Conservation (phyloP, 2,888 invertebrate species). For the Osmoderma eremita region DNA sequence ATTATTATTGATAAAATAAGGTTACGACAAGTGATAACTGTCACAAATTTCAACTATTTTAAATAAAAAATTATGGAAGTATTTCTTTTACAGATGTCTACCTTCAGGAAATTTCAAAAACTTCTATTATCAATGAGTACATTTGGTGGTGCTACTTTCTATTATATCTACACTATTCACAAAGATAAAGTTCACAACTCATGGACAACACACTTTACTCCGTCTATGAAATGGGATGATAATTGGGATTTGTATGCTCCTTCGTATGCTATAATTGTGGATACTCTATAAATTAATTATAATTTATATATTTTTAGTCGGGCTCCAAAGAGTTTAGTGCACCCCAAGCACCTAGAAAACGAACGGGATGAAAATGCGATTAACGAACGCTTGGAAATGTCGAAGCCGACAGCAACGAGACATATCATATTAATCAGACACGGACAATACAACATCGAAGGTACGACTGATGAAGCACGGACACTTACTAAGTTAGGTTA, state of each 20-base stretch:
- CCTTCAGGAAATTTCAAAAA: conserved; percentile 69
- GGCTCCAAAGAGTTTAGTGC: conserved; percentile 76
- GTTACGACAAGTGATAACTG: conserved; percentile 7
- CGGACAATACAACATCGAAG: conserved; percentile 89
- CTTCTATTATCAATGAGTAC: conserved; percentile 71
- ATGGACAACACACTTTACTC: conserved; percentile 76
- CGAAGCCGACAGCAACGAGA: conserved; percentile 72
- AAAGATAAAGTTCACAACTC: conserved; percentile 69
- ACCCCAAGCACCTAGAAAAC: conserved; percentile 66
- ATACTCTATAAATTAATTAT: too few relatives aligned
- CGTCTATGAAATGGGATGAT: conserved; percentile 80
- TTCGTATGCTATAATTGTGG: neutral
- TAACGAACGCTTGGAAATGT: conserved; percentile 74
- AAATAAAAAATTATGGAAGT: conserved; percentile 4
- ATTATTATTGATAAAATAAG: too few relatives aligned
- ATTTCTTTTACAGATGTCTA: conserved; percentile 63
- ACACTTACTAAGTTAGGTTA: conserved; percentile 83
- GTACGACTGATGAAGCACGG: conserved; percentile 76
- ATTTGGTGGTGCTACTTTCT: conserved; percentile 73
- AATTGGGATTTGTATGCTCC: conserved; percentile 88
- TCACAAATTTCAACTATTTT: neutral
- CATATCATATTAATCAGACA: conserved; percentile 92
- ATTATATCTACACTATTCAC: conserved; percentile 46
- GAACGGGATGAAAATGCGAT: conserved; percentile 73
- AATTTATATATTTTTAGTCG: too few relatives aligned